phyloP scores from a whole-genome alignment of 2,113 vertebrate genomes.

The Sigmodon hispidus region DNA sequence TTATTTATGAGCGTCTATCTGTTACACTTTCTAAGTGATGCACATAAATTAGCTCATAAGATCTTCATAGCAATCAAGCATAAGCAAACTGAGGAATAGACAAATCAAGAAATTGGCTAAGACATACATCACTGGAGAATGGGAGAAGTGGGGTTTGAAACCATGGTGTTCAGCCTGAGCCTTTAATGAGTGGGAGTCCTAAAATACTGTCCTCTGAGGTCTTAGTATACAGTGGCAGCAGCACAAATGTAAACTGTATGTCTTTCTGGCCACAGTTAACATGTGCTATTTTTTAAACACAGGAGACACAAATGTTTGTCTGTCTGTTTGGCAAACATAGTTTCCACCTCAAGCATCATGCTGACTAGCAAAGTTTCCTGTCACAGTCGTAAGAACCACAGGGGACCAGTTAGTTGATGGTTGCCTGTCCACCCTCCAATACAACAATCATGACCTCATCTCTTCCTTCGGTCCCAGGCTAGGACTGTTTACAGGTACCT shows the following conservation, averaged over 20 bases:
- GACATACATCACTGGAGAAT: not conserved
- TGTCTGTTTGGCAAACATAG: not conserved
- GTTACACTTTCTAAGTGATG: not conserved
- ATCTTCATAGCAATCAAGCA: not conserved
- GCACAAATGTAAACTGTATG: not conserved
- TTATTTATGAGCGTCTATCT: not conserved
- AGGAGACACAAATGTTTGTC: not conserved
- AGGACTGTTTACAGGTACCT: not conserved
- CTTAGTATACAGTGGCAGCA: not conserved
- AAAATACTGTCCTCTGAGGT: not conserved
- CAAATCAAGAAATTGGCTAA: not conserved
- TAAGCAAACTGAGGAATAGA: not conserved
- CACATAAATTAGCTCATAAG: not conserved
- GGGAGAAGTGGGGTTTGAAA: not conserved
- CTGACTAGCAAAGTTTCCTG: not conserved
- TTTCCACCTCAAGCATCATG: not conserved
- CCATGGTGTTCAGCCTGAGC: not conserved
- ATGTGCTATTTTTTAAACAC: not conserved
- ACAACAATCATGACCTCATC: not conserved
- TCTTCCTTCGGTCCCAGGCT: not conserved
- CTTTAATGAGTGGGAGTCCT: fast-evolving
- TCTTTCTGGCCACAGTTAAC: not conserved
- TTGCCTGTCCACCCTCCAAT: not conserved
- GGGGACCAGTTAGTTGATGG: not conserved
- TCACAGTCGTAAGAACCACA: not conserved